phyloP scores from a whole-genome alignment of 2,113 vertebrate genomes.

The Eurypyga helias region DNA sequence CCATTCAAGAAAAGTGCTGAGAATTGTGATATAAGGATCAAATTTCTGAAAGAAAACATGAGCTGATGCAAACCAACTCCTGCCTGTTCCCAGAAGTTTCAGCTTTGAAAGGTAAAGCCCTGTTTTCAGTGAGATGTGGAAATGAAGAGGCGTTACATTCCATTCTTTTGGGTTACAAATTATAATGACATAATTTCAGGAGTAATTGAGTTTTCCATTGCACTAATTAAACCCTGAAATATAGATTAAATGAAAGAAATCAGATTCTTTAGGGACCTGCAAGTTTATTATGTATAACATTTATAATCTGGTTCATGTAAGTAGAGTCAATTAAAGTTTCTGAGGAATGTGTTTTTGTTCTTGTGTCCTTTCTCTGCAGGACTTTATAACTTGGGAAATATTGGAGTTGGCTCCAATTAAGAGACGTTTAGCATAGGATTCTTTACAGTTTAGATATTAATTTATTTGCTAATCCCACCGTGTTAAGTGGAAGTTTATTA shows the following conservation, averaged over 20 bases:
- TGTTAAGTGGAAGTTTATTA: neutral
- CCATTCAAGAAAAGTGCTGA: neutral
- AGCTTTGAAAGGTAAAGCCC: neutral
- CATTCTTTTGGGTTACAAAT: neutral
- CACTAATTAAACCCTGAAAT: constrained; percentile 21
- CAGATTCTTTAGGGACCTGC: neutral
- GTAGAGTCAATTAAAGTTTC: neutral
- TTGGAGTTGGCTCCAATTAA: neutral
- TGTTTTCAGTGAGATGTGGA: neutral
- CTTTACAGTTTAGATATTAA: neutral
- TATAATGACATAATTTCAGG: constrained; percentile 5
- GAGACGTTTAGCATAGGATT: neutral
- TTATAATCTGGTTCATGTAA: neutral
- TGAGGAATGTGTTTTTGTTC: neutral
- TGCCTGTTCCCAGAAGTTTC: neutral
- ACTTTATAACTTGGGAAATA: neutral
- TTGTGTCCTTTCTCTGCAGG: neutral
- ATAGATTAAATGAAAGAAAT: neutral
- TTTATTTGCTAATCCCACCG: neutral
- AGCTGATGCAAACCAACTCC: neutral
- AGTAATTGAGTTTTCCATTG: neutral
- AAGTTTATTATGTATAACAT: neutral
- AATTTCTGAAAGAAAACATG: neutral
- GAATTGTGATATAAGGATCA: neutral
- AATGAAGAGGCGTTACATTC: neutral